Conservation (phyloP, 2,888 invertebrate species). For the Macropis europaea region DNA sequence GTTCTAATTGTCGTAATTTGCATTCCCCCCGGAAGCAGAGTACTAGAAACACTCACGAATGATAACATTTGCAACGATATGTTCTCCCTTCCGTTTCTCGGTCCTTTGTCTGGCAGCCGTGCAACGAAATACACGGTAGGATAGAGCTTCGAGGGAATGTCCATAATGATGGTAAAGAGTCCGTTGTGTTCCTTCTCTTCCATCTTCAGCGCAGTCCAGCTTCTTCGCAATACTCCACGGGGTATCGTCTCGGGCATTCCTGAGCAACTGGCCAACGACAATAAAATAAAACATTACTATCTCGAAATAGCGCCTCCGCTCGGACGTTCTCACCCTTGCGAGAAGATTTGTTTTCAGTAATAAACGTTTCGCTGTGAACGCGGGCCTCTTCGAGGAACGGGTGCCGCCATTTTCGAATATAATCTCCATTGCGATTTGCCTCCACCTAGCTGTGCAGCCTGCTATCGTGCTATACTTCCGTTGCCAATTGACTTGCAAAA, state of each 20-base stretch:
- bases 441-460: too few relatives aligned
- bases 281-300: slow-evolving; percentile 77
- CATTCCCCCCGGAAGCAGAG: background rate
- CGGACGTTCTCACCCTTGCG: slow-evolving; percentile 38
- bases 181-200: slow-evolving; percentile 42
- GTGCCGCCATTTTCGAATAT: slow-evolving; percentile 29
- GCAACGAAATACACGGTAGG: slow-evolving; percentile 60
- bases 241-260: slow-evolving; percentile 65
- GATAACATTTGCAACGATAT: background rate
- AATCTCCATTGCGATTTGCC: slow-evolving; percentile 9
- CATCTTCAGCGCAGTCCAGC: slow-evolving; percentile 28
- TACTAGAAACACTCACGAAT: background rate
- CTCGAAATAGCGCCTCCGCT: slow-evolving; percentile 71
- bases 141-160: slow-evolving; percentile 51
- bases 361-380: slow-evolving; percentile 53
- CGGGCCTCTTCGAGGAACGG: slow-evolving; percentile 16
- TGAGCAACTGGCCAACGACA: slow-evolving; percentile 70
- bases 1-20: too few relatives aligned
- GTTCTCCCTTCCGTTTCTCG: background rate
- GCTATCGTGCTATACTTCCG: too few relatives aligned
- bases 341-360: slow-evolving; percentile 67
- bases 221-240: slow-evolving; percentile 30
- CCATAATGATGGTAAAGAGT: slow-evolving; percentile 59
- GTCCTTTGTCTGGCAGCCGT: background rate
- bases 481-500: too few relatives aligned